Evolutionary conservation across 1,140 invertebrate genomes (phyloP).

Genomic region (Diabrotica undecimpunctata): DNA sequence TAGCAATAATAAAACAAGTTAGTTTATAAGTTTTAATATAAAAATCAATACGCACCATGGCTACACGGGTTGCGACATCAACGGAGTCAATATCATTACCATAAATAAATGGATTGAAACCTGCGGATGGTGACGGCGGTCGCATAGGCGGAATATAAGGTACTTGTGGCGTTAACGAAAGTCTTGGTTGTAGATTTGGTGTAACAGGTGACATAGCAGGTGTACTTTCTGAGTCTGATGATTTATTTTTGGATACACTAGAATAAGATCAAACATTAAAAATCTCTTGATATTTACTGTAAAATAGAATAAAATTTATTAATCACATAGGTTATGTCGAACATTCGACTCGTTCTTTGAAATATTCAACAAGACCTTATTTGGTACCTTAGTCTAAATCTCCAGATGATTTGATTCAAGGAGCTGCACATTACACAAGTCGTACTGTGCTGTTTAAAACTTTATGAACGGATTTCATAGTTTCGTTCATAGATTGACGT

Average conservation of each 20-base stretch:
- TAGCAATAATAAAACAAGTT: too few species aligned
- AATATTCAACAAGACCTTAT: too few species aligned
- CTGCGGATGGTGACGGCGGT: slow-evolving; percentile 30
- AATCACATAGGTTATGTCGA: too few species aligned
- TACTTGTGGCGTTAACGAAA: slow-evolving; percentile 40
- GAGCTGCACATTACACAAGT: too few species aligned
- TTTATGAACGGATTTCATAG: too few species aligned
- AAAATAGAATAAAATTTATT: too few species aligned
- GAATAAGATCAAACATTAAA: background rate
- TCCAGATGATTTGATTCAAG: too few species aligned
- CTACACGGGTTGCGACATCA: slow-evolving; percentile 96
- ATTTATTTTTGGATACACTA: slow-evolving; percentile 44
- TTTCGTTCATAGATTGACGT: too few species aligned
- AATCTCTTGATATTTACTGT: background rate
- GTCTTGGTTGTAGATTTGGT: slow-evolving; percentile 43
- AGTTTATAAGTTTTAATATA: background rate
- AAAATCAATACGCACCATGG: slow-evolving; percentile 73
- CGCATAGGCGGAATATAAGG: slow-evolving; percentile 31
- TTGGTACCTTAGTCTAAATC: too few species aligned
- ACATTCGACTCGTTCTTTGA: too few species aligned
- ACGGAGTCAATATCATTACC: slow-evolving; percentile 97
- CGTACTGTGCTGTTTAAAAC: too few species aligned
- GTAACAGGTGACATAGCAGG: slow-evolving; percentile 40
- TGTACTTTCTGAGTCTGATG: slow-evolving; percentile 22
- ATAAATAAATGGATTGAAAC: slow-evolving; percentile 86